Evolutionary conservation across 1,140 invertebrate species (phyloP), one percentile per base, ranked within the genome.

Genomic region (Orius insidiosus): DNA sequence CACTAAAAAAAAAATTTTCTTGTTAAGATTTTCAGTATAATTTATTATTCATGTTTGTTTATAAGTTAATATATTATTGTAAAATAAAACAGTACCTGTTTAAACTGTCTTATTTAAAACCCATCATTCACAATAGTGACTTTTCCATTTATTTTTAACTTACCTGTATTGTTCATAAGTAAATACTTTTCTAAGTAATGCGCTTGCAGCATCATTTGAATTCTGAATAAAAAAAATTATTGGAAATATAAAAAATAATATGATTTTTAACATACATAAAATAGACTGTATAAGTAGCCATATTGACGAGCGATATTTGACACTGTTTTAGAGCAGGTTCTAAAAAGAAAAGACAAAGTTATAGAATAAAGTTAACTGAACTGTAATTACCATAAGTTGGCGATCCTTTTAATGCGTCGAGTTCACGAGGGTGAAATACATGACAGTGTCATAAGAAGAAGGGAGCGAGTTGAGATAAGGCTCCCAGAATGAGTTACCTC

Each of bases 151-250:
- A 10, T 40, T 51, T 38, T 44, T 10, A n/a, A 69, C 75, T 78
- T 64, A 93, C 87, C 85, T 74, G 65, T 89, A 93, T 59, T 84
- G 76, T 53, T 87, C 77, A 63, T 78, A 94, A n/a, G 82, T 85
- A 60, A 93, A 89, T 52, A 74, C 66, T 44, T 77, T 70, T 56
- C 68, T 69, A 40, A 86, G 68, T 53, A 74, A 63, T 55, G 74
- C 63, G 55, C 60, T 54, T 53, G 62, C 54, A 54, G 59, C 53
- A 55, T 64, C 63, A 45, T 24, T 43, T 7, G 37, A 43, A 32
- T 47, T 50, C 49, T 50, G 24, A 46, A 50, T 44, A 8, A 38
- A n/a, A n/a, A n/a, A 39, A 15, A 14, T 13, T n/a, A 5, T 11
- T 19, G 6, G 24, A 5, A 8, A 15, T 5, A 31, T 9, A 49